A percentile compares a stretch with the other conserved stretches of the same genome.
phyloP scores from a whole-genome alignment of 1,140 invertebrate genomes.

The Drosophila sulfurigaster region DNA sequence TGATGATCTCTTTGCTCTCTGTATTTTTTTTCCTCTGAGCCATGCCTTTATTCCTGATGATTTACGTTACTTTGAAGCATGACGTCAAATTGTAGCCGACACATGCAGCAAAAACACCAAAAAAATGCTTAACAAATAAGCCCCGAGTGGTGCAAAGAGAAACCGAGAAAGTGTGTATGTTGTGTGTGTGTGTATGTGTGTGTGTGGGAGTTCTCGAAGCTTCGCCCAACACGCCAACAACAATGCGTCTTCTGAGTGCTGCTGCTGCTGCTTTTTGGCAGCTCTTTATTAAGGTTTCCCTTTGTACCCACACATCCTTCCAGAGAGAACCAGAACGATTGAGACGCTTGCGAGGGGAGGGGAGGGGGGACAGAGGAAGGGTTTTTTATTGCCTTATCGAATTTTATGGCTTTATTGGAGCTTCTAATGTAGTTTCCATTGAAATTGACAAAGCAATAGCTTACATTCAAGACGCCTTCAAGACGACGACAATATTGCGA shows the following conservation, averaged over 20 bases:
- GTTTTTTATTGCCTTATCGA: slow-evolving; percentile 77
- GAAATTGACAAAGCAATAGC: slow-evolving; percentile 41
- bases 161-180: background rate
- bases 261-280: slow-evolving; percentile 65
- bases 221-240: slow-evolving; percentile 48
- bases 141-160: slow-evolving; percentile 28
- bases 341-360: background rate
- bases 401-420: slow-evolving; percentile 79
- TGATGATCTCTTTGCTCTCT: no score
- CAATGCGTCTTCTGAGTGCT: slow-evolving; percentile 62
- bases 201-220: slow-evolving; percentile 66
- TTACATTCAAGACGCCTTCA: slow-evolving; percentile 11
- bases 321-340: background rate
- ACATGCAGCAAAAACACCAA: slow-evolving; percentile 47
- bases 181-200: slow-evolving; percentile 14
- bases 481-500: background rate
- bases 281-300: slow-evolving; percentile 76
- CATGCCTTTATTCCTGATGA: slow-evolving; percentile 45
- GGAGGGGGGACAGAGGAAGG: slow-evolving; percentile 4
- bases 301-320: background rate
- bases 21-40: slow-evolving; percentile 29
- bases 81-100: slow-evolving; percentile 74
- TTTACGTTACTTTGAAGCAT: slow-evolving; percentile 78
- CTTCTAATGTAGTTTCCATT: slow-evolving; percentile 66
- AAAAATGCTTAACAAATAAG: slow-evolving; percentile 74